Evolutionary conservation across 2,113 vertebrate genomes (phyloP), one percentile per base, ranked within the genome.

Genomic region (Atlantisia rogersi): DNA sequence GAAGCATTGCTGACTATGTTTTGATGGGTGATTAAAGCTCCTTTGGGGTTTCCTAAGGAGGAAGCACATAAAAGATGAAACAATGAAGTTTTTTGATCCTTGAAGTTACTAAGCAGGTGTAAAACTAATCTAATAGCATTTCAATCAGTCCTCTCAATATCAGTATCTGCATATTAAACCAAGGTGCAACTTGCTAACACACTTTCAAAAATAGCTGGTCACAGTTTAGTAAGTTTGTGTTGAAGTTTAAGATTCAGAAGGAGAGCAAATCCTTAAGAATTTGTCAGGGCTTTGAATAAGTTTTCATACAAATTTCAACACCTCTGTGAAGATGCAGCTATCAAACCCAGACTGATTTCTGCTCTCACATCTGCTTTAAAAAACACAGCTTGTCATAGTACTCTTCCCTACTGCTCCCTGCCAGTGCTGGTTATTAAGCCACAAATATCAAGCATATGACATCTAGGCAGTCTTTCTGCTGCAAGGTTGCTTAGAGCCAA

Each of bases 11-110:
- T 98, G 97, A 99, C 98, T 86, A 99, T 76, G 64, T 99, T 99
- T 97, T 88, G 89, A 90, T 99, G 99, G 73, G 99, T 99, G 69
- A 99, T 96, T 98, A 99, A 97, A 42, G 99, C 99, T 92, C 99
- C 99, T 98, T 99, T 99, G 44, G 99, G 99, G 83, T 98, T 98
- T 97, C 99, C 99, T 99, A 95, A 85, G 78, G 44, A 94, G 92
- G 44, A 97, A 96, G 67, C 62, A 94, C 50, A 90, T 63, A 55
- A 88, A 86, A 24, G 31, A 95, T 55, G 35, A 44, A 94, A 83
- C 21, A 90, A 53, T 78, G 28, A 90, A 84, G 46, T 88, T 76
- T 71, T 82, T 53, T 63, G 14, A 80, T 29, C 48, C 10, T 85
- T 78, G 26, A 65, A 58, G 5, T 64, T 44, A 90, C 60, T 5